Base-by-base conservation (phyloP, 2,113 vertebrate genomes). In the Lophura nycthemera region DNA sequence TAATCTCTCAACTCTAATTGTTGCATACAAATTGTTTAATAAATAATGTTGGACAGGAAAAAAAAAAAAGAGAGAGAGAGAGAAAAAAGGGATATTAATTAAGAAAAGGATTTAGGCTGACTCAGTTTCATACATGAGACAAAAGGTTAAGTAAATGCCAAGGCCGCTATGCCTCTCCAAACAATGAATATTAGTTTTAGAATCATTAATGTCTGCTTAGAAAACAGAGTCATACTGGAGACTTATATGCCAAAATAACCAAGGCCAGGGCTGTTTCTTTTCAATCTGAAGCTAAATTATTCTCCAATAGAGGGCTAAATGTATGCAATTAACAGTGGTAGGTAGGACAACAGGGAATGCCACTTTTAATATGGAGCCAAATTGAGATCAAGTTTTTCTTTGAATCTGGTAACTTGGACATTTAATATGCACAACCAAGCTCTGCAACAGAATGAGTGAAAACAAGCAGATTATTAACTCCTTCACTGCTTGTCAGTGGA, bases 61-160 rank as follows among this genome's bases (percentile, higher is more conserved):
- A 36, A 42, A 90, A 93, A 85, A 95, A 95, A 92, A 54, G 9
- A 16, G 13, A 29, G 6, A 54, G 27, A 52, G 25, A 52, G 8
- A 9, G 16, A 29, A 10, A 29, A 54, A 98, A 98, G 98, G 98
- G 98, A 99, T 99, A 99, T 99, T 99, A 99, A 99, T 99, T 99
- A 99, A 99, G 98, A 98, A 98, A 98, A 98, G 98, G 99, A 99
- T 99, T 98, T 98, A 98, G 98, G 97, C 98, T 98, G 98, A 99
- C 98, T 99, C 98, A 98, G 98, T 97, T 98, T 99, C 98, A 98
- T 98, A 98, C 98, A 98, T 98, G 98, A 99, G 98, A 99, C 98
- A 98, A 99, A 99, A 99, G 99, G 99, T 99, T 99, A 99, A 99
- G 99, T 99, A 99, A 99, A 99, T 99, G 99, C 98, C 99, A 99